Base-by-base conservation (phyloP, 2,888 invertebrate genomes). In the Drosophila prostipennis region DNA sequence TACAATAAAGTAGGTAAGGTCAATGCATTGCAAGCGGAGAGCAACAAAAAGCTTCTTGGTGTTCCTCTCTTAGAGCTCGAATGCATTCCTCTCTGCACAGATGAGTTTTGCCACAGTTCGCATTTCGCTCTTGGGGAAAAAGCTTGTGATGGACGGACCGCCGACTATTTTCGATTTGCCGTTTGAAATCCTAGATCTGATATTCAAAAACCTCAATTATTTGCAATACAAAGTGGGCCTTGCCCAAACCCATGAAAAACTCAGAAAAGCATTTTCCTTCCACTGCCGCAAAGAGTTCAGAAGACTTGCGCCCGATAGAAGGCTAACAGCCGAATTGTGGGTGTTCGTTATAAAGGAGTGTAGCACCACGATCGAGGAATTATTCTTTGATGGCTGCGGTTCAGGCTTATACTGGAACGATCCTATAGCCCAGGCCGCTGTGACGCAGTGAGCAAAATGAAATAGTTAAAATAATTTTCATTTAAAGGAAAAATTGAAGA, bases 151-250 rank as follows among this genome's bases (percentile, higher is more conserved):
- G 63, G 59, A 6, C 58, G 48, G n/a, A 14, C 26, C 26, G 6
- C 26, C 26, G 26, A 26, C 4, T 1, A 16, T 58, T 4, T 4
- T 34, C 2, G 58, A 58, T 13, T 29, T 63, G 10, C 63, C 63
- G 1, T 13, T 59, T 6, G 49, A 63, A 42, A 13, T 59, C 11
- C 59, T 63, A 13, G 49, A 63, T 43, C 42, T 42, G 29, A 49
- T 63, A 42, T 63, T 58, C 23, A 10, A 42, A 5, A 6, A 23
- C 0, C 2, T 3, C 6, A 2, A 1, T 0, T 1, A 13, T 14
- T 14, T 46, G 10, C 7, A 6, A 29, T 6, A 0, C 1, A 49
- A 63, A 16, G 6, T 42, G 1, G 1, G 8, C 2, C 11, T 63
- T 19, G 36, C 26, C 6, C n/a, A 36, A 26, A 8, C 10, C 2